phyloP scores from a whole-genome alignment of 2,797 vertebrate species.

The Hypotaenidia philippensis region DNA sequence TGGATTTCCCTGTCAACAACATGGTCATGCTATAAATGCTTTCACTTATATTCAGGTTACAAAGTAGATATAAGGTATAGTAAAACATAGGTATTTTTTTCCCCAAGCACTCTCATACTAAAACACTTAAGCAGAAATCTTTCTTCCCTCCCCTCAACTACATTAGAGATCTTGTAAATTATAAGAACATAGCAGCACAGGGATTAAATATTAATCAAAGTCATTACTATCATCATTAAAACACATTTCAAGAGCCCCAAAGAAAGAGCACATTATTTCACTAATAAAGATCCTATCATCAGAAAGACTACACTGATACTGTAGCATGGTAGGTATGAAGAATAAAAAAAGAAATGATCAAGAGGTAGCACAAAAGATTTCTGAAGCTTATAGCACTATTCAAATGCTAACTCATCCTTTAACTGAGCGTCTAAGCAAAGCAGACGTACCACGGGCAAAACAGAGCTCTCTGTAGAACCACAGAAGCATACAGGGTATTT shows the following conservation, averaged over 20 bases:
- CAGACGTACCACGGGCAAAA: not conserved
- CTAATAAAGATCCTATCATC: conserved; percentile 49
- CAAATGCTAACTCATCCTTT: conserved; percentile 9
- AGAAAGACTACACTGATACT: conserved; percentile 5
- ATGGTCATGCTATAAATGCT: not conserved
- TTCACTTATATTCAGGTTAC: not conserved
- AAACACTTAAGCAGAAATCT: conserved; percentile 21
- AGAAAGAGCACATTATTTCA: conserved; percentile 53
- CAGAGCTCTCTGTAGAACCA: not conserved
- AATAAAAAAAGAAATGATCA: conserved; percentile 12
- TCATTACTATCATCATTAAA: conserved; percentile 42
- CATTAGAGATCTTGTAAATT: conserved; percentile 53
- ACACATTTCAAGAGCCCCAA: conserved; percentile 52
- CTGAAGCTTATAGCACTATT: not conserved
- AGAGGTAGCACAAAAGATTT: conserved; percentile 9
- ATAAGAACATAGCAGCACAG: conserved; percentile 37
- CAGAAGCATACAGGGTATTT: not conserved
- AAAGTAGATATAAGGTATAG: not conserved
- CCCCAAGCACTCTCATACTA: not conserved
- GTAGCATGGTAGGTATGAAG: not conserved
- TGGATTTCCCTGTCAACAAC: not conserved
- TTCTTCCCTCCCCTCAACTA: not conserved
- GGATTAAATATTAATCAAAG: conserved; percentile 75
- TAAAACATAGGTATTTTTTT: not conserved
- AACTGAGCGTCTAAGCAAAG: not conserved